Percentiles rank a stretch among this genome's conserved stretches.
Evolutionary conservation across 2,797 vertebrate species (phyloP).

Genomic region (Amniataba percoides): DNA sequence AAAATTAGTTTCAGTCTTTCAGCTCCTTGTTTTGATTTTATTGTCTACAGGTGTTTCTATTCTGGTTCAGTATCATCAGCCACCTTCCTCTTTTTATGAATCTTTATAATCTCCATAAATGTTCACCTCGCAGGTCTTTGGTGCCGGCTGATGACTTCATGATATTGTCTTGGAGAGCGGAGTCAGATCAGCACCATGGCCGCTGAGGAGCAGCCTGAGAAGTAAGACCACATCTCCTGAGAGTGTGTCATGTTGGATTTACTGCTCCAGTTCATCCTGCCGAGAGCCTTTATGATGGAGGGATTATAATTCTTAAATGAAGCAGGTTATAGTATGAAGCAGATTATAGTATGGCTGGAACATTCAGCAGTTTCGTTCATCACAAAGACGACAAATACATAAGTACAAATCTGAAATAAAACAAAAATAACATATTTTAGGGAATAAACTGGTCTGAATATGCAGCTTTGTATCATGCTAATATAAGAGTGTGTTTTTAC

Average conservation of each 20-base stretch:
- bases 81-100: neutral
- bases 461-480: neutral
- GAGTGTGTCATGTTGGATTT: neutral
- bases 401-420: too few relatives aligned
- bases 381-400: too few relatives aligned
- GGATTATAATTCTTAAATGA: neutral
- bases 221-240: constrained; percentile 68
- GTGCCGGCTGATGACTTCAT: constrained; percentile 53
- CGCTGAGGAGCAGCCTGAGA: constrained; percentile 81
- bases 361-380: too few relatives aligned
- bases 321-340: neutral
- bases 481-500: neutral
- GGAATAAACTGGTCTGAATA: neutral
- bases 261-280: neutral
- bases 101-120: neutral
- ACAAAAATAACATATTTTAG: too few relatives aligned
- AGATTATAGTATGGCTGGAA: too few relatives aligned
- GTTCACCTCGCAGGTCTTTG: constrained; percentile 9
- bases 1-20: too few relatives aligned
- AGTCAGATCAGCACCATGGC: constrained; percentile 68
- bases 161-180: constrained; percentile 36
- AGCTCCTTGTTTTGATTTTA: too few relatives aligned
- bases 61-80: too few relatives aligned
- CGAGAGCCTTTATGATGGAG: neutral
- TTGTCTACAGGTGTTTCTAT: too few relatives aligned